Percentiles rank a stretch among this genome's conserved stretches.
Conservation (phyloP, 2,113 vertebrate genomes). For the Anarrhichthys ocellatus region DNA sequence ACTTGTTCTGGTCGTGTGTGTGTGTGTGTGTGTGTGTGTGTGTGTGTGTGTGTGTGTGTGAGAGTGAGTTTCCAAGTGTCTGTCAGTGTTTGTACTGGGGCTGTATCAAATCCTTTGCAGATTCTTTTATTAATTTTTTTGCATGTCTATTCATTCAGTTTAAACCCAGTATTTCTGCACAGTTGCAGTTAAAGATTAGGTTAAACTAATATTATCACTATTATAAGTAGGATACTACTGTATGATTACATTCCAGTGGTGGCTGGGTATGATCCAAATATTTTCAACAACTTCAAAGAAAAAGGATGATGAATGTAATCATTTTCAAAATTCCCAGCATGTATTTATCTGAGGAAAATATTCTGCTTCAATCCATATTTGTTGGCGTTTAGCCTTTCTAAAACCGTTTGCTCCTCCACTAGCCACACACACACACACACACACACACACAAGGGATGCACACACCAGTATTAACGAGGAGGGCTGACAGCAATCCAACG, state of each 20-base stretch:
- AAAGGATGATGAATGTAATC: too few species aligned
- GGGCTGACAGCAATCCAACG: neutral
- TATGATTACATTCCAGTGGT: neutral
- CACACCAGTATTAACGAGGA: neutral
- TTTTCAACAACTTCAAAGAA: too few species aligned
- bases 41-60: neutral
- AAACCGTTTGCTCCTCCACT: too few species aligned
- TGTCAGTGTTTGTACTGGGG: neutral
- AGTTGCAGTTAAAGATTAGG: neutral
- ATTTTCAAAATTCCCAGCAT: too few species aligned
- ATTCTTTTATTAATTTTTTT: neutral
- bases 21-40: neutral
- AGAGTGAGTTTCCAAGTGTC: neutral
- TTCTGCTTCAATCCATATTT: too few species aligned
- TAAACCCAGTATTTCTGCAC: neutral
- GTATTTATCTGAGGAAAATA: too few species aligned
- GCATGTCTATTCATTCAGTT: neutral
- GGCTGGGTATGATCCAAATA: too few species aligned
- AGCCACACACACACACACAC: too few species aligned
- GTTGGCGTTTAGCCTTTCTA: too few species aligned
- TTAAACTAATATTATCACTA: neutral
- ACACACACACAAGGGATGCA: too few species aligned
- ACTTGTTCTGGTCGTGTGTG: conserved; percentile 5
- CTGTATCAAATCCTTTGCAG: neutral
- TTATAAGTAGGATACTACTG: neutral